These are phyloP conservation scores for Lasaia peninsularis DNA, from an alignment of 1,140 invertebrate species.

Conservation along the genomic window DNA sequence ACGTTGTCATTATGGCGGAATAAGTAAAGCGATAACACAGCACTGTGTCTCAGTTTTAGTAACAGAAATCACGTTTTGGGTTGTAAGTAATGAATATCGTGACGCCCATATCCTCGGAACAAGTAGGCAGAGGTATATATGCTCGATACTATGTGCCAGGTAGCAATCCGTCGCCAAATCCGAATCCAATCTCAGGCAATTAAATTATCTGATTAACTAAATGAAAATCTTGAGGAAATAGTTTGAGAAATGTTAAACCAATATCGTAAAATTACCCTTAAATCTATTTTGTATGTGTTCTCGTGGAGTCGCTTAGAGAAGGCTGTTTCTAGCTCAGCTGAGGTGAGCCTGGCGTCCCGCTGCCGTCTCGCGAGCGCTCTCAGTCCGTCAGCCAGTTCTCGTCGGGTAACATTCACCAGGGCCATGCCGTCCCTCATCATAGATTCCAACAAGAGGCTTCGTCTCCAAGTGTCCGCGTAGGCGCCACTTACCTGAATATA, in stretches of 20 bases:
- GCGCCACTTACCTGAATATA: constrained; percentile 75
- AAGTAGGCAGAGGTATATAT: too few relatives aligned
- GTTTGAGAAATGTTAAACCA: background rate
- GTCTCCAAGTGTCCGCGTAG: constrained; percentile 78
- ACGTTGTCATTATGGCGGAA: too few relatives aligned
- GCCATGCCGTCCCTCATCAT: constrained; percentile 71
- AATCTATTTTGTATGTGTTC: constrained; percentile 56
- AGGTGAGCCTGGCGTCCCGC: constrained; percentile 46
- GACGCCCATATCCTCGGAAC: too few relatives aligned
- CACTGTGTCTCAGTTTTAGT: too few relatives aligned
- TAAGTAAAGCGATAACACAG: too few relatives aligned
- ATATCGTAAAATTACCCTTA: constrained; percentile 41
- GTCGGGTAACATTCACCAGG: constrained; percentile 74
- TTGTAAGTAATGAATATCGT: too few relatives aligned
- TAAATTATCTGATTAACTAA: too few relatives aligned
- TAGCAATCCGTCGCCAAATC: too few relatives aligned
- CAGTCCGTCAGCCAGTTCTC: constrained; percentile 77
- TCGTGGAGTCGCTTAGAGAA: constrained; percentile 49
- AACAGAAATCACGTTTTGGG: too few relatives aligned
- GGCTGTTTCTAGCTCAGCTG: constrained; percentile 47
- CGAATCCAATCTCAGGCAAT: too few relatives aligned
- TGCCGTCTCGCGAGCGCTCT: constrained; percentile 65
- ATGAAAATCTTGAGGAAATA: too few relatives aligned
- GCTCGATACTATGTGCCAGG: too few relatives aligned
- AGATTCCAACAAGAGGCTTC: constrained; percentile 67